A percentile compares a stretch with the other conserved stretches of the same genome.
Evolutionary conservation across 2,113 vertebrate genomes (phyloP).

Genomic region (Tragelaphus buxtoni): DNA sequence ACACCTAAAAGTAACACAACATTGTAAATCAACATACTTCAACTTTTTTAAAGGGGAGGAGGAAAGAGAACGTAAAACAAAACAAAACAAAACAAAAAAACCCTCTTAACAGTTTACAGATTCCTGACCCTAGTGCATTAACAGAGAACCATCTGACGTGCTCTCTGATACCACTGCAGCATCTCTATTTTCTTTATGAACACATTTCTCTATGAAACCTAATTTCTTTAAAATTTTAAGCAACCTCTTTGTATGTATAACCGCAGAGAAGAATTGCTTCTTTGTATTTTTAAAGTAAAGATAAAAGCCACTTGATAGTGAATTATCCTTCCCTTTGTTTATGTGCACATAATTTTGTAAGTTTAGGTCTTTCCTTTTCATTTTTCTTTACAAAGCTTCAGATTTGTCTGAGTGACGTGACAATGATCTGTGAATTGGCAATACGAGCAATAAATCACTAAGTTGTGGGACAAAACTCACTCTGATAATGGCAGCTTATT

Average conservation of each 20-base stretch:
- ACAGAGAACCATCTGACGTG: neutral
- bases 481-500: conserved; percentile 44
- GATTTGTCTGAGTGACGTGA: conserved; percentile 33
- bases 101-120: neutral
- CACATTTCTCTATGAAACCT: conserved; percentile 17
- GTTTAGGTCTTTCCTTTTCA: conserved; percentile 38
- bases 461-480: conserved; percentile 37
- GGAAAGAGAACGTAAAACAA: neutral
- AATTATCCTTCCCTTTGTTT: conserved; percentile 40
- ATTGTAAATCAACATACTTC: neutral
- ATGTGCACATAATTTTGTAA: conserved; percentile 18
- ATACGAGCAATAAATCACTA: conserved; percentile 46
- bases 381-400: conserved; percentile 42
- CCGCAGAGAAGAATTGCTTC: neutral
- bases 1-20: neutral
- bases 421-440: conserved; percentile 47
- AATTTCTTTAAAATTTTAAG: conserved; percentile 25
- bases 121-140: neutral
- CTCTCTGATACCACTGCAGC: neutral
- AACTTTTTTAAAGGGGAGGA: neutral
- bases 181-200: conserved; percentile 33
- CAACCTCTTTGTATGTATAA: conserved; percentile 28
- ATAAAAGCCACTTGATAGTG: conserved; percentile 33
- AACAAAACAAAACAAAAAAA: neutral
- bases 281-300: conserved; percentile 41